Base-by-base conservation (phyloP, 2,888 invertebrate genomes). In the Microplitis manilae region DNA sequence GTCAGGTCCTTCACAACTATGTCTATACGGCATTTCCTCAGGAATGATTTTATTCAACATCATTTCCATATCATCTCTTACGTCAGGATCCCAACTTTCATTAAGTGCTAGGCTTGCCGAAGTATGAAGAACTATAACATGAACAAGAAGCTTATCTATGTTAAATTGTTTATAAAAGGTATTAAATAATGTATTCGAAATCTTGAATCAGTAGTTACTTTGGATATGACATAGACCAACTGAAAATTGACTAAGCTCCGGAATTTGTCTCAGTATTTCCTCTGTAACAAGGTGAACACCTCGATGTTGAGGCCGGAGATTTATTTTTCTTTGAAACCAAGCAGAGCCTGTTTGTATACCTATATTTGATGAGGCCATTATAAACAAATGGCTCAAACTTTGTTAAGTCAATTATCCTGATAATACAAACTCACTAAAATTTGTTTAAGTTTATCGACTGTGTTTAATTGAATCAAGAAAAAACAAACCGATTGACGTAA, bases 41-140 rank as follows among this genome's bases (percentile, higher is more conserved):
- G 98, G 98, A 91, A 98, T 97, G 91, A 98, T 96, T 94, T 97
- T 97, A 92, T 98, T 98, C 91, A 98, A 93, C 97, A 98, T 97
- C 97, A 98, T 98, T 92, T 98, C 98, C 97, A 98, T 98, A 90
- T 98, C 98, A 90, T 97, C 97, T 91, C 97, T 92, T 81, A 98
- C 98, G 91, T 97, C 97, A 83, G 97, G 97, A 92, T 98, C 98
- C 98, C 98, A 98, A 92, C 97, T 98, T 93, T 98, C 98, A 91
- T 98, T 98, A 90, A 98, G 93, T 85, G 97, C 97, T 91, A 98
- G 93, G 93, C 98, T 98, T 90, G 98, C 98, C 88, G 98, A 98
- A 89, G 98, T 98, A 92, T 98, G 98, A 92, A 98, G 94, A 91
- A 98, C 98, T 98, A 93, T 87, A 94, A 93, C 85, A 4, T 13